Base-by-base conservation (phyloP, 2,797 vertebrate genomes). In the Xenops minutus region DNA sequence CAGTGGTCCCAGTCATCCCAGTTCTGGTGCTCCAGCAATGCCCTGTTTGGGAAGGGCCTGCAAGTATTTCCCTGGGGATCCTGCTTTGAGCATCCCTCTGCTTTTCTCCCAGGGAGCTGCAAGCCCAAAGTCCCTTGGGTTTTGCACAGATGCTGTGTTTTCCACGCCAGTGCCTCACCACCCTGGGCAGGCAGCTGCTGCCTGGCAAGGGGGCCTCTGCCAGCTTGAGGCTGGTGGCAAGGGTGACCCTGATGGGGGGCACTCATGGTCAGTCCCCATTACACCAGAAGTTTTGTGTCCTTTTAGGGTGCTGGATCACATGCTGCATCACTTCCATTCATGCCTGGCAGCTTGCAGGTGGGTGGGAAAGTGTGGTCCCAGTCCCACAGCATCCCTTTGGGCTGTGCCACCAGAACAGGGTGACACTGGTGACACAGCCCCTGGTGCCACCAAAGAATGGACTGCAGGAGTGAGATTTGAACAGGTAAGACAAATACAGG, bases 101-200 rank as follows among this genome's bases (percentile, higher is more conserved):
- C 15, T 49, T 30, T 59, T 37, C 39, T 52, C 29, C 1, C 4
- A 24, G 63, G 74, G n/a, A 85, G 18, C 71, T 43, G 7, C 24
- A 46, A 88, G 72, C 68, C 22, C 4, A 0, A 52, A 76, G 4
- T 43, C 41, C 44, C 18, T 71, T 76, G 52, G 9, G 14, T 63
- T 74, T 64, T 48, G 87, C 61, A 64, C 89, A 89, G 87, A 85
- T 93, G 93, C 48, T 2, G 22, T 10, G 6, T 91, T 94, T 95
- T 95, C 91, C 79, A 48, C 1, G 0, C 69, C 91, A 84, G 30
- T 3, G 43, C 83, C 36, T 61, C 55, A 19, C 11, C 10, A 27
- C 74, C 20, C 22, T 10, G 66, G 52, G 58, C 62, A 68, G 39
- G 90, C 82, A 92, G 78, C 55, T 85, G 78, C 27, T 55, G 68